Evolutionary conservation across 2,113 vertebrate species (phyloP).

Genomic region (Elephantulus edwardii): DNA sequence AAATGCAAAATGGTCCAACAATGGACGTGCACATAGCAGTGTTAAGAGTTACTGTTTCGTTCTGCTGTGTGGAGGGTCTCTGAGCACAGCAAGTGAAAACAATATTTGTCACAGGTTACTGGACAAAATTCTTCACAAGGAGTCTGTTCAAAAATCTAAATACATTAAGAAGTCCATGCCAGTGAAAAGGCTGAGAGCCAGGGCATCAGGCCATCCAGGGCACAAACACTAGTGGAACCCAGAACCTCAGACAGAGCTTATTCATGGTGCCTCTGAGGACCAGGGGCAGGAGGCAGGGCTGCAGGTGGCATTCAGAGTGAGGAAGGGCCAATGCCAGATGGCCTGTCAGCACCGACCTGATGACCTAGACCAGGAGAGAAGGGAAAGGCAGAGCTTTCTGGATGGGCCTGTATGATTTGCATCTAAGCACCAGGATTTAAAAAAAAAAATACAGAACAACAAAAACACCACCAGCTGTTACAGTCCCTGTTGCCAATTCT

Average conservation of each 20-base stretch:
- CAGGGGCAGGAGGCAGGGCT: background rate
- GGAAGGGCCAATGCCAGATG: background rate
- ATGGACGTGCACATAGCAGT: background rate
- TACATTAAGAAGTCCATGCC: background rate
- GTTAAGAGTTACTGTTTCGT: background rate
- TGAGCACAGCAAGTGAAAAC: background rate
- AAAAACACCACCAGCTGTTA: slow-evolving; percentile 56
- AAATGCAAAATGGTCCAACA: background rate
- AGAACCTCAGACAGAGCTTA: background rate
- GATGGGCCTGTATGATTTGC: background rate
- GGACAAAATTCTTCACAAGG: background rate
- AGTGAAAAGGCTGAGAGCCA: background rate
- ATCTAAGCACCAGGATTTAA: slow-evolving; percentile 10
- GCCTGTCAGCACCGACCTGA: background rate
- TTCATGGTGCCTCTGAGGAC: background rate
- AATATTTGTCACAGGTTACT: background rate
- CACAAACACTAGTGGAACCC: background rate
- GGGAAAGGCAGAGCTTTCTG: background rate
- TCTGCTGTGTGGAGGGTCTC: background rate
- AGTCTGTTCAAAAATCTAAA: background rate
- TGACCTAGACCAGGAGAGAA: background rate
- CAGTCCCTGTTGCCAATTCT: slow-evolving; percentile 7
- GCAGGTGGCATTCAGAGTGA: background rate
- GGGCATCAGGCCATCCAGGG: background rate
- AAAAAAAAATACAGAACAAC: too few relatives aligned